Evolutionary conservation across 64 coral and sea anemone genomes (phyloP).

Genomic region (Dendronephthya gigantea): DNA sequence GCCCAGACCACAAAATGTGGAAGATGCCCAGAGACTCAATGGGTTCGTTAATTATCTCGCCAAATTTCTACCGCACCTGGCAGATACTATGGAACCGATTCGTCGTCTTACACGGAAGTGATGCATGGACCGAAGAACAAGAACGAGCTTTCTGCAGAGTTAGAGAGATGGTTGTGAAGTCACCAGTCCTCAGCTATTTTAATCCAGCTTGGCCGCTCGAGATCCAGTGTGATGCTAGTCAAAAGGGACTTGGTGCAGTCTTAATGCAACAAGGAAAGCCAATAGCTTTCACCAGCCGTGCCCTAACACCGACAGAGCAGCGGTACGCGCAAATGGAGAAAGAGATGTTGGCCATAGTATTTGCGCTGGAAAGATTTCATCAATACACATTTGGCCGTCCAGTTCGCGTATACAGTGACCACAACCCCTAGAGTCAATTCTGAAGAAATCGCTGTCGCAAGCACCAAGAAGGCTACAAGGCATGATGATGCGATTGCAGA

Average conservation of each 20-base stretch:
- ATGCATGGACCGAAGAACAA: slow-evolving; percentile 53
- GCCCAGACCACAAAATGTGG: no score
- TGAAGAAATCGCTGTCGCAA: no score
- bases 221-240: slow-evolving; percentile 56
- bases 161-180: slow-evolving; percentile 38
- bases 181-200: slow-evolving; percentile 41
- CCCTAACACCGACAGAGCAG: no score
- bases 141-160: slow-evolving; percentile 29
- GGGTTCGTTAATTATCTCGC: no score
- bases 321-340: no score
- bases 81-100: slow-evolving; percentile 46
- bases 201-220: slow-evolving; percentile 38
- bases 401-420: neutral
- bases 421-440: neutral
- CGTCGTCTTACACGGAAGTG: slow-evolving; percentile 50
- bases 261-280: slow-evolving; percentile 52
- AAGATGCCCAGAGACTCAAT: no score
- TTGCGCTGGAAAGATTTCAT: neutral
- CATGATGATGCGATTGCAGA: no score
- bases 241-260: slow-evolving; percentile 63
- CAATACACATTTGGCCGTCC: neutral
- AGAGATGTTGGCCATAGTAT: slow-evolving; percentile 5
- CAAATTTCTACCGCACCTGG: slow-evolving; percentile 53
- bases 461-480: no score
- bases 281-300: slow-evolving; percentile 52